Base-by-base conservation (phyloP, 2,888 invertebrate genomes). In the Drosophila nigritarsus region DNA sequence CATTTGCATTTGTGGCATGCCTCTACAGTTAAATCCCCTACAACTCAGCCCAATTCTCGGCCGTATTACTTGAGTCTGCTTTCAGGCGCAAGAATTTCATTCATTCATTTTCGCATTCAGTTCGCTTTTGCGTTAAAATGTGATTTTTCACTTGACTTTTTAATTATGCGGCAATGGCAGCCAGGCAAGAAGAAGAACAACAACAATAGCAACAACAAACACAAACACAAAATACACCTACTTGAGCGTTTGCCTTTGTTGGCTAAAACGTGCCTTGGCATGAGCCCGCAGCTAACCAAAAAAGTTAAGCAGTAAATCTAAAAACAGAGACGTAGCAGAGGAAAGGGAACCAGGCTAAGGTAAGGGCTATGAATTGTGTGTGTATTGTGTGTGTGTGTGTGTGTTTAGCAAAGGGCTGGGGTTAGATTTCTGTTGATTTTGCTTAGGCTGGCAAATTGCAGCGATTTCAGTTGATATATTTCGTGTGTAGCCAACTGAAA, bases 81-180 rank as follows among this genome's bases (percentile, higher is more conserved):
- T 82, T 85, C 82, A 80, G 85, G 83, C 87, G 80, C 87, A 88
- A 87, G 84, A 87, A 87, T 88, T 83, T 85, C 87, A 87, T 87
- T 87, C 88, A 82, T 83, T 86, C 84, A 76, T 70, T 76, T 78
- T 67, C 62, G 65, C 78, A 69, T 75, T 80, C 73, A 70, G 60
- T 55, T 65, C 56, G 62, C 64, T 61, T 69, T 83, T 85, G 82
- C 87, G 78, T 83, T 79, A 80, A 90, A 90, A 90, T 89, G 86
- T 84, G 87, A 90, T 90, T 90, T 90, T 91, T 88, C 89, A 88
- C 89, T 88, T 88, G 89, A 88, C 87, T 88, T 88, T 87, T 88
- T 88, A 88, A 88, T 88, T 88, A 88, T 85, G 85, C 87, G 83
- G 85, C 83, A 76, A 73, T 61, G 70, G 70, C 73, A 80, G 73